phyloP scores from a whole-genome alignment of 2,888 invertebrate species.

The Lasioglossum leucozonium region DNA sequence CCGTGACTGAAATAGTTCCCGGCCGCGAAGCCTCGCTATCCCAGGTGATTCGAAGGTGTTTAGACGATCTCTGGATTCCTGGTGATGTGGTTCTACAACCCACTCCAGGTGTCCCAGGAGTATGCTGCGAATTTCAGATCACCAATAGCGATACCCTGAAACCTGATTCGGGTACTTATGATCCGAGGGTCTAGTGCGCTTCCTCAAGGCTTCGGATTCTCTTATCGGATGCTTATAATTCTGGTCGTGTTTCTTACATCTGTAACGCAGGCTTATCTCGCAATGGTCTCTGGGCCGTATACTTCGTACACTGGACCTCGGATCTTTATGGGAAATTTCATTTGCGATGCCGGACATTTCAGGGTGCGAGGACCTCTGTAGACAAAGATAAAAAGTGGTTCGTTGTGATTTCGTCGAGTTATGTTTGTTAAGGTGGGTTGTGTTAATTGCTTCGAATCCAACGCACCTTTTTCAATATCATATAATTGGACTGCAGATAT shows the following conservation, averaged over 20 bases:
- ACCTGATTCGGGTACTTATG: slow-evolving; percentile 16
- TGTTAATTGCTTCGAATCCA: background rate
- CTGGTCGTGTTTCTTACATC: background rate
- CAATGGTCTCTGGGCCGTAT: background rate
- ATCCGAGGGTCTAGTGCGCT: background rate
- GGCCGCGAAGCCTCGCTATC: background rate
- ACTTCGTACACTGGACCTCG: background rate
- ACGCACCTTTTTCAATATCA: too few species aligned
- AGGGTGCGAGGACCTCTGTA: background rate
- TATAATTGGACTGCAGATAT: too few species aligned
- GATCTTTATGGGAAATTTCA: background rate
- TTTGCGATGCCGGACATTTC: background rate
- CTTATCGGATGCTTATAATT: background rate
- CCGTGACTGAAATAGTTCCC: slow-evolving; percentile 2
- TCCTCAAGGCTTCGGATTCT: background rate
- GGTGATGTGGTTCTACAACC: slow-evolving; percentile 7
- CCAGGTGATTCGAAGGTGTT: slow-evolving; percentile 10
- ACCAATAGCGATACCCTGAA: background rate
- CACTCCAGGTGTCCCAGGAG: background rate
- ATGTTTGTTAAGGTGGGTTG: background rate
- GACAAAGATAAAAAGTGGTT: background rate
- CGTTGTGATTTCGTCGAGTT: background rate
- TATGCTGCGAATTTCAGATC: slow-evolving; percentile 12
- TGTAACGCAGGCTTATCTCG: background rate
- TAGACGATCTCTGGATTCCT: slow-evolving; percentile 2